A percentile compares a stretch with the other conserved stretches of the same genome.
Conservation (phyloP, 2,113 vertebrate species). For the human (Homo sapiens) region DNA sequence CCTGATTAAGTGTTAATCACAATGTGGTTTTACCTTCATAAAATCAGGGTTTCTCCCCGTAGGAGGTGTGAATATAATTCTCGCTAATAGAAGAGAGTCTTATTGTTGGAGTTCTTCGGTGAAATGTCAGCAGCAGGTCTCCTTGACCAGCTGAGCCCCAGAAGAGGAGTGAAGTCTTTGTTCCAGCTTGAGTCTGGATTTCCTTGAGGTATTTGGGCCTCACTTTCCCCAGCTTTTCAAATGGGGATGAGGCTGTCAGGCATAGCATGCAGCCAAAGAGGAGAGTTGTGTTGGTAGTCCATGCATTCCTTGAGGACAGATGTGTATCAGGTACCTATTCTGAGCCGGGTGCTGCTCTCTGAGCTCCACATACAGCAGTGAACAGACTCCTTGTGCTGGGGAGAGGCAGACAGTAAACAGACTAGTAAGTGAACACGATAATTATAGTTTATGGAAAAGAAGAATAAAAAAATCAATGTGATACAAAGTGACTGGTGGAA, state of each 20-base stretch:
- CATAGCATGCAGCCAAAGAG: not conserved
- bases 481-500: not conserved
- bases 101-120: not conserved
- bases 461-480: not conserved
- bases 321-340: not conserved
- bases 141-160: constrained; percentile 48
- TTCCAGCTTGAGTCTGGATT: not conserved
- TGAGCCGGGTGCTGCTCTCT: accelerated
- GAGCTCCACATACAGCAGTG: not conserved
- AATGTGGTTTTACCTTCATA: constrained; percentile 44
- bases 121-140: not conserved
- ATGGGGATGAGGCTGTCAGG: not conserved
- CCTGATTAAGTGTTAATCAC: constrained; percentile 61
- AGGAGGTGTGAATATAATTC: constrained; percentile 39
- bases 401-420: not conserved
- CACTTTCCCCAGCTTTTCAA: not conserved
- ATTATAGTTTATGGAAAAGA: not conserved
- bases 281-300: not conserved
- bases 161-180: not conserved
- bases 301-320: not conserved
- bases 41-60: constrained; percentile 19
- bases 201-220: not conserved
- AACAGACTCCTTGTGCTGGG: not conserved
- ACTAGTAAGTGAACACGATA: not conserved
- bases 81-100: constrained; percentile 40